Conservation (phyloP, 1,140 invertebrate species). For the Zaprionus ornatus region DNA sequence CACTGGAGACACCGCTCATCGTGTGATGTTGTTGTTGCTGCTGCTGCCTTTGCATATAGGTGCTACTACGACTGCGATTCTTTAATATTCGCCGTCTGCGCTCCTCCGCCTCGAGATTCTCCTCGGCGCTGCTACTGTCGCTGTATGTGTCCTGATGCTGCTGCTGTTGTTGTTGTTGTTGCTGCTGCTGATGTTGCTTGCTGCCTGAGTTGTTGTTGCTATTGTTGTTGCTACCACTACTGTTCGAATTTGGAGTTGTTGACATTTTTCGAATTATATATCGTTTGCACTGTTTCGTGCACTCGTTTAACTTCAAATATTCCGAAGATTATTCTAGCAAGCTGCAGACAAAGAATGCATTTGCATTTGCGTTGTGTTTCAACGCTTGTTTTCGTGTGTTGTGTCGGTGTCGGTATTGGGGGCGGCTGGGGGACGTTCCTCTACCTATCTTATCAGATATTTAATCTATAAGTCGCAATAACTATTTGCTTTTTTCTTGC, state of each 20-base stretch:
- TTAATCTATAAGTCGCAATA: constrained; percentile 44
- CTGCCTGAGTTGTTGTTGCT: constrained; percentile 52
- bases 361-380: constrained; percentile 3
- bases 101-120: constrained; percentile 87
- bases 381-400: not conserved
- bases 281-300: constrained; percentile 33
- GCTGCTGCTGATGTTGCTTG: constrained; percentile 49
- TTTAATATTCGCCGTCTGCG: constrained; percentile 87
- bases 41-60: constrained; percentile 51
- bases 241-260: constrained; percentile 76
- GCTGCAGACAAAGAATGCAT: constrained; percentile 40
- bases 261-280: constrained; percentile 69
- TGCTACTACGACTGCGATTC: constrained; percentile 84
- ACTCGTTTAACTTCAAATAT: constrained; percentile 28
- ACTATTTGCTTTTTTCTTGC: constrained; percentile 19
- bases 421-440: not conserved
- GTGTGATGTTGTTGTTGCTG: constrained; percentile 29
- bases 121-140: constrained; percentile 89
- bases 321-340: constrained; percentile 45
- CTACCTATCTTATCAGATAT: constrained; percentile 36
- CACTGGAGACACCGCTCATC: constrained; percentile 41
- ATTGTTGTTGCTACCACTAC: constrained; percentile 70
- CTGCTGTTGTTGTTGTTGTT: constrained; percentile 48
- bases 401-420: not conserved
- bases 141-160: constrained; percentile 83